Conservation (phyloP, 2,888 invertebrate genomes). For the Synergus gifuensis region DNA sequence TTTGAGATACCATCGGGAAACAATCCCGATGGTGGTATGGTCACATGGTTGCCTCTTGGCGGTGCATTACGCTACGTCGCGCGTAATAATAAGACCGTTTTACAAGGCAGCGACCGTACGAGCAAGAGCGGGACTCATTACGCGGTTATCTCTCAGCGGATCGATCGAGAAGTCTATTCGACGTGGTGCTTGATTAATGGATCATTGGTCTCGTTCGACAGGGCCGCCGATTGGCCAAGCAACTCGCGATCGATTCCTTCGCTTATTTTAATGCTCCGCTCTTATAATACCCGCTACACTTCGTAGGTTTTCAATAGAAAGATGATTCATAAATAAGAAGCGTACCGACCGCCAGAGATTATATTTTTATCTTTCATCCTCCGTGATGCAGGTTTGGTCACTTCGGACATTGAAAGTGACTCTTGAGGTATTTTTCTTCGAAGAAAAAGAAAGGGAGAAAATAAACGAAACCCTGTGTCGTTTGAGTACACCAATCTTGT, state of each 20-base stretch:
- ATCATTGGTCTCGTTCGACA: slow-evolving; percentile 57
- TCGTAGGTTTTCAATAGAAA: neutral
- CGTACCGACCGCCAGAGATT: neutral
- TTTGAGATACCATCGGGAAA: slow-evolving; percentile 53
- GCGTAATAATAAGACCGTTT: slow-evolving; percentile 55
- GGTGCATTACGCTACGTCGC: slow-evolving; percentile 43
- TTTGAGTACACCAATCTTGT: slow-evolving; percentile 49
- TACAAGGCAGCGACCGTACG: slow-evolving; percentile 54
- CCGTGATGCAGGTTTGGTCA: no score
- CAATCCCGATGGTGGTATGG: slow-evolving; percentile 48
- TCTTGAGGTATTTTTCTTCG: no score
- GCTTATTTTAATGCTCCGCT: slow-evolving; percentile 46
- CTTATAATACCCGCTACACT: neutral
- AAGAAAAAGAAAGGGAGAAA: neutral
- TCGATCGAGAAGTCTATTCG: slow-evolving; percentile 69
- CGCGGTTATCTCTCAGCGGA: slow-evolving; percentile 70
- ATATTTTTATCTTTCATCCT: neutral
- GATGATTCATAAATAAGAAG: neutral
- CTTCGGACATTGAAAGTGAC: no score
- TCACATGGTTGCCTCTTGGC: slow-evolving; percentile 34
- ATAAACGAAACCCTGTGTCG: slow-evolving; percentile 46
- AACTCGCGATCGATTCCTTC: slow-evolving; percentile 49
- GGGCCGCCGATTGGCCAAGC: slow-evolving; percentile 32
- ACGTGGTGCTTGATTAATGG: slow-evolving; percentile 74
- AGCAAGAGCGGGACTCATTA: slow-evolving; percentile 68